phyloP scores from a whole-genome alignment of 2,797 vertebrate species.

The Channallabes apus region DNA sequence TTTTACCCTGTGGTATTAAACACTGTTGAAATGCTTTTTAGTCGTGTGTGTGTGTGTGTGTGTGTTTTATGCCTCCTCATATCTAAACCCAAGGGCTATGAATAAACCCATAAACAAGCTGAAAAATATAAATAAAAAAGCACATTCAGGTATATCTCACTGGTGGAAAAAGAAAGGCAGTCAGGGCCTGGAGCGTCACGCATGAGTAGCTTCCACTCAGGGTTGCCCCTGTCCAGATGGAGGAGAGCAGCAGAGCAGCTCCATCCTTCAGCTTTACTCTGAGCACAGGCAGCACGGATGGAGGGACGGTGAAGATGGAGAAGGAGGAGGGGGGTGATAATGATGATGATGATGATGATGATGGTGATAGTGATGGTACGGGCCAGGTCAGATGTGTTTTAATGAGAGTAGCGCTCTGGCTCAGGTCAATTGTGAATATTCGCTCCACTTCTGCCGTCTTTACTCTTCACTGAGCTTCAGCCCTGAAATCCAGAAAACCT shows the following conservation, averaged over 20 bases:
- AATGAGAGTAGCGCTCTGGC: slow-evolving; percentile 35
- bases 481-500: slow-evolving; percentile 21
- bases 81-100: neutral
- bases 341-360: neutral
- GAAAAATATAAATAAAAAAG: neutral
- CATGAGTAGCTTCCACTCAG: slow-evolving; percentile 61
- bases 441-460: slow-evolving; percentile 45
- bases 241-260: slow-evolving; percentile 29
- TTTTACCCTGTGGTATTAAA: neutral
- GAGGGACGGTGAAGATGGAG: neutral
- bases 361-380: neutral
- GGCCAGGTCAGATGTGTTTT: slow-evolving; percentile 31
- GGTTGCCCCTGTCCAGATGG: slow-evolving; percentile 45
- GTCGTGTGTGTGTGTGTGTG: neutral
- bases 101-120: slow-evolving; percentile 36
- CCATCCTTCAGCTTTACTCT: slow-evolving; percentile 40
- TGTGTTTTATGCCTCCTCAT: neutral
- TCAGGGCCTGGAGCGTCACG: slow-evolving; percentile 61
- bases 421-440: slow-evolving; percentile 55
- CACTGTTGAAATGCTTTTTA: neutral
- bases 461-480: slow-evolving; percentile 45
- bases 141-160: neutral
- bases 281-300: neutral
- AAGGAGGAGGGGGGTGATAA: neutral
- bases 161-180: slow-evolving; percentile 44